Percentiles rank a stretch among this genome's conserved stretches.
phyloP scores from a whole-genome alignment of 2,113 vertebrate species.

The Microcebus lehilahytsara region DNA sequence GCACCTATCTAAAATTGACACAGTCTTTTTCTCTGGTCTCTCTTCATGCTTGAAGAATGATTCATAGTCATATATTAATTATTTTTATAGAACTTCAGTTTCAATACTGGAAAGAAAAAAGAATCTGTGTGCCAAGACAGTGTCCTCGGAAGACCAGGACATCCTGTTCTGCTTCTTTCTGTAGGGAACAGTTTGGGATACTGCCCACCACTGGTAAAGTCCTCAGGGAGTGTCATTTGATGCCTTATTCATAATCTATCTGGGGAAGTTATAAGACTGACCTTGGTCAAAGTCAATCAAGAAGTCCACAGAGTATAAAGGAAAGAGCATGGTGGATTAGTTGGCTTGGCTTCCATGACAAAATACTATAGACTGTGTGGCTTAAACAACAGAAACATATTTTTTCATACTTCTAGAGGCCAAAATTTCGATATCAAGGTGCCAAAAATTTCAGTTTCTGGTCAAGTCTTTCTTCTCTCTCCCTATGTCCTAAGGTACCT shows the following conservation, averaged over 20 bases:
- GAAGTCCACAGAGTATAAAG: neutral
- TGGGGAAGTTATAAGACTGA: neutral
- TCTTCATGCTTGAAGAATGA: neutral
- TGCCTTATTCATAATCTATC: neutral
- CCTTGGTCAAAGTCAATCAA: neutral
- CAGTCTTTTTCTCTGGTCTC: neutral
- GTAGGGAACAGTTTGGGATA: neutral
- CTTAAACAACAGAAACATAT: neutral
- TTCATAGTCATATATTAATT: neutral
- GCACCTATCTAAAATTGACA: neutral
- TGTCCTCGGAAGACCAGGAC: neutral
- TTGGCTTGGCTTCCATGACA: neutral
- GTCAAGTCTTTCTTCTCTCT: neutral
- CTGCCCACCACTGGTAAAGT: neutral
- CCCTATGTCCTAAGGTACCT: neutral
- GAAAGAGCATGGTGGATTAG: neutral
- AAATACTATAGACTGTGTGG: neutral
- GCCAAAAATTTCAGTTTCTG: neutral
- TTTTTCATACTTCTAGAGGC: neutral
- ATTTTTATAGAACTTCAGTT: constrained; percentile 4
- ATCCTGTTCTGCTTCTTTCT: neutral
- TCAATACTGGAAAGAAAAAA: neutral
- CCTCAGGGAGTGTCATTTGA: neutral
- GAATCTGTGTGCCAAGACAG: neutral
- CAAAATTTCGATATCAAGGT: neutral